Percentiles rank a stretch among this genome's conserved stretches.
phyloP scores from a whole-genome alignment of 2,888 invertebrate species.

The Deilephila elpenor region DNA sequence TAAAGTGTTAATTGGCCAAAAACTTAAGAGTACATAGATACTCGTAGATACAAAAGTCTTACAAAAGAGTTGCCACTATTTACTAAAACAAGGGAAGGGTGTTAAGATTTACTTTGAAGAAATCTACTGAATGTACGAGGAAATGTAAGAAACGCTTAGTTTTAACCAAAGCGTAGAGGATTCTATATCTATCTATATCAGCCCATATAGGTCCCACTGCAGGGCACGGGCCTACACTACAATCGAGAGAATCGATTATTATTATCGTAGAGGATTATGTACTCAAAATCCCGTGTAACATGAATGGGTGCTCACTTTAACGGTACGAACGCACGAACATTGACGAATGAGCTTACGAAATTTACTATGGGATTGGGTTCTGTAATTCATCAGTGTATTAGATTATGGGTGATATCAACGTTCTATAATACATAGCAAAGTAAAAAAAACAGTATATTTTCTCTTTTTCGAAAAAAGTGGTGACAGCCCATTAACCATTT shows the following conservation, averaged over 20 bases:
- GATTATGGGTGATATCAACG: background rate
- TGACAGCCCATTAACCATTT: no score
- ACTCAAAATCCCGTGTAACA: conserved; percentile 9
- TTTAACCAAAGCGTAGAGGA: background rate
- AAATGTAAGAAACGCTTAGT: background rate
- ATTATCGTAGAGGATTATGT: conserved; percentile 10
- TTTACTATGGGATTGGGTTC: background rate
- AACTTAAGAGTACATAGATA: no score
- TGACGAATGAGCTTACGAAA: background rate
- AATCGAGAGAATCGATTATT: no score
- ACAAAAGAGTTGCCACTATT: background rate
- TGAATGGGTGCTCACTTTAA: conserved; percentile 7
- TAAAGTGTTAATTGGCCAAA: no score
- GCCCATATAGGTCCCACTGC: no score
- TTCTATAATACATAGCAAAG: background rate
- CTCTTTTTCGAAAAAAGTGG: no score
- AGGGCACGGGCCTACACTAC: no score
- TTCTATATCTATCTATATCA: no score
- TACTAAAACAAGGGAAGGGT: background rate
- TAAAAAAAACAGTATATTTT: no score
- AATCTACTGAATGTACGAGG: conserved; percentile 1
- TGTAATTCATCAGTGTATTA: background rate
- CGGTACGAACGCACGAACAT: background rate
- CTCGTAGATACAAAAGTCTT: background rate
- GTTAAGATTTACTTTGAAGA: background rate